These are phyloP conservation scores for Drosophila simulans DNA, from an alignment of 1,140 invertebrate genomes.

Conservation along the genomic window DNA sequence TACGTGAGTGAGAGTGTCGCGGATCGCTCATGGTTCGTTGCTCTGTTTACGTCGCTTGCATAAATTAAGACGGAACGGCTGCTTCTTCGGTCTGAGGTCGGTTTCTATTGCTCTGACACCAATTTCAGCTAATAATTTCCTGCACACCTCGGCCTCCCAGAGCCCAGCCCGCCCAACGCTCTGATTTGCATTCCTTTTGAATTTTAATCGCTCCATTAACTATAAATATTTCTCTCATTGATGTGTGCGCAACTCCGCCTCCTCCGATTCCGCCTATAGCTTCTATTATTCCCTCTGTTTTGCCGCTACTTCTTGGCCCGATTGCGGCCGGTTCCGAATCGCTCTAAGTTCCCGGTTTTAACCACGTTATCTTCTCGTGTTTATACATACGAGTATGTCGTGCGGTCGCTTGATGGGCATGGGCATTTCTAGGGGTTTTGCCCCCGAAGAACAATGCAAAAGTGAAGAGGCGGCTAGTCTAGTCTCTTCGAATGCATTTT, in stretches of 20 bases:
- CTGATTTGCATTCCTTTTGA: conserved; percentile 81
- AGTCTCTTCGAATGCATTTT: conserved; percentile 22
- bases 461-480: conserved; percentile 37
- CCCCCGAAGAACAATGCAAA: conserved; percentile 45
- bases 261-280: conserved; percentile 17
- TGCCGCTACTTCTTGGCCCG: conserved; percentile 65
- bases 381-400: conserved; percentile 31
- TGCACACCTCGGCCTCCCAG: conserved; percentile 21
- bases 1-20: conserved; percentile 78
- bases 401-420: conserved; percentile 56
- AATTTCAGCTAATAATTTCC: conserved; percentile 80
- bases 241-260: conserved; percentile 24
- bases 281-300: conserved; percentile 7
- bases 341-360: conserved; percentile 33
- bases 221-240: conserved; percentile 78
- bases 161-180: conserved; percentile 22
- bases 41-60: conserved; percentile 79
- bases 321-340: conserved; percentile 40
- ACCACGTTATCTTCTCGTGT: conserved; percentile 34
- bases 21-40: conserved; percentile 65
- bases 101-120: conserved; percentile 77
- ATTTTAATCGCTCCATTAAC: conserved; percentile 76
- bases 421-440: conserved; percentile 72
- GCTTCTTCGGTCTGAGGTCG: conserved; percentile 40
- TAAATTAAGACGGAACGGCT: conserved; percentile 69